phyloP scores from a whole-genome alignment of 2,888 invertebrate genomes.

The Blera fallax region DNA sequence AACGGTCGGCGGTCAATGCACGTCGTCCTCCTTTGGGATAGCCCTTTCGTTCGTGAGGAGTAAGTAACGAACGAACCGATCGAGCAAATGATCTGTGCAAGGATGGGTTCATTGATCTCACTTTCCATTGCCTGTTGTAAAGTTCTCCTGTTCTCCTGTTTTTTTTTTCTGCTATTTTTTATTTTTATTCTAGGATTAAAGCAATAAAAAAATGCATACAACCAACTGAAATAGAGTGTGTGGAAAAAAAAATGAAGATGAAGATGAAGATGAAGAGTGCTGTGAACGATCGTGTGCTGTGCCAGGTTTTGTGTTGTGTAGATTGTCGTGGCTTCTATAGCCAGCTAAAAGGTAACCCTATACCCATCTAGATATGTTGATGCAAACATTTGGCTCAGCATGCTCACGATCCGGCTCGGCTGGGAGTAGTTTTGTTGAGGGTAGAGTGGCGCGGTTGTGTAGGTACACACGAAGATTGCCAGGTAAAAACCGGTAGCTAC shows the following conservation, averaged over 20 bases:
- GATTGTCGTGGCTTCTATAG: constrained; percentile 55
- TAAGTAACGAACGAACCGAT: constrained; percentile 18
- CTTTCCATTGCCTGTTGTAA: constrained; percentile 69
- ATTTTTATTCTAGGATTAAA: constrained; percentile 65
- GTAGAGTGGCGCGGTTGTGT: constrained; percentile 50
- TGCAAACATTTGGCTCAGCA: constrained; percentile 70
- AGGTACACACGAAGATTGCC: constrained; percentile 51
- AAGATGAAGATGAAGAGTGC: constrained; percentile 7
- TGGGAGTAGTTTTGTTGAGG: constrained; percentile 47
- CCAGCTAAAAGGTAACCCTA: constrained; percentile 65
- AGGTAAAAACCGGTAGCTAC: constrained; percentile 73
- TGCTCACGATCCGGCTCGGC: constrained; percentile 62
- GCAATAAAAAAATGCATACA: constrained; percentile 68
- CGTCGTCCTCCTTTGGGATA: constrained; percentile 55
- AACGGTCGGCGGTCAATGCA: constrained; percentile 54
- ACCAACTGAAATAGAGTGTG: constrained; percentile 33
- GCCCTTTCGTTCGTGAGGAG: constrained; percentile 43
- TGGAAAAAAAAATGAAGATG: constrained; percentile 3
- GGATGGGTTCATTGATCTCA: constrained; percentile 72
- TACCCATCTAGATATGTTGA: constrained; percentile 69
- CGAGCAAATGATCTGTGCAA: constrained; percentile 69
- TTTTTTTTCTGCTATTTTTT: constrained; percentile 21
- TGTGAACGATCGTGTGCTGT: constrained; percentile 66
- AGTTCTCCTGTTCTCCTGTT: no score
- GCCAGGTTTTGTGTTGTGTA: constrained; percentile 43